Conservation (phyloP, 92 coral and sea anemone genomes). For the Paragorgia papillata region DNA sequence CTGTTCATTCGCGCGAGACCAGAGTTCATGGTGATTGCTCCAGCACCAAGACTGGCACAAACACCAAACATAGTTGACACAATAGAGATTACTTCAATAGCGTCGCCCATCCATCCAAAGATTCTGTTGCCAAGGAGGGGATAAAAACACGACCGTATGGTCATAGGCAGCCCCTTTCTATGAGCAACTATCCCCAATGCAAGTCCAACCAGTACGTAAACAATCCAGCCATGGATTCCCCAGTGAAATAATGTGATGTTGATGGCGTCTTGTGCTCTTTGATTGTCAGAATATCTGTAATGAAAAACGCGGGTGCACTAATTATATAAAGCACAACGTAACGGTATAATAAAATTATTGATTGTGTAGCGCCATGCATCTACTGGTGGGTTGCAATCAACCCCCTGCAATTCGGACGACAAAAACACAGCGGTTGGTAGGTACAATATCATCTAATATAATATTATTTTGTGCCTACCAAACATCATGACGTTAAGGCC, state of each 20-base stretch:
- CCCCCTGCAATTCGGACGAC: too few species aligned
- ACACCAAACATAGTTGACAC: slow-evolving; percentile 52
- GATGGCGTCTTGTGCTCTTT: slow-evolving; percentile 59
- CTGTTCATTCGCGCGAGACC: slow-evolving; percentile 22
- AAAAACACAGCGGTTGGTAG: too few species aligned
- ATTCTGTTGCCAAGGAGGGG: slow-evolving; percentile 60
- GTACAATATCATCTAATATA: too few species aligned
- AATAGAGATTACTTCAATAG: slow-evolving; percentile 31
- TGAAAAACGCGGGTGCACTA: too few species aligned
- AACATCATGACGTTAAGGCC: too few species aligned
- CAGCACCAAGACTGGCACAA: slow-evolving; percentile 53
- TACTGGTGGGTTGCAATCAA: too few species aligned
- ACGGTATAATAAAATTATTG: too few species aligned
- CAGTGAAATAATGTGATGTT: slow-evolving; percentile 44
- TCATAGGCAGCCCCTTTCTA: slow-evolving; percentile 42
- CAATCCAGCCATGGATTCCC: slow-evolving; percentile 51
- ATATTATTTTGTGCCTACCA: too few species aligned
- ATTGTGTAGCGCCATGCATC: too few species aligned
- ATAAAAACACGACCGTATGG: slow-evolving; percentile 41
- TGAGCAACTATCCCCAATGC: slow-evolving; percentile 26
- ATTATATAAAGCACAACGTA: too few species aligned
- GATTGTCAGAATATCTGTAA: slow-evolving; percentile 56
- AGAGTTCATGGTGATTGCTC: slow-evolving; percentile 46
- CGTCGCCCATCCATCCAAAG: slow-evolving; percentile 55
- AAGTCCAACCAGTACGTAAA: slow-evolving; percentile 38